phyloP scores from a whole-genome alignment of 2,113 vertebrate genomes.

The Apodemus sylvaticus region DNA sequence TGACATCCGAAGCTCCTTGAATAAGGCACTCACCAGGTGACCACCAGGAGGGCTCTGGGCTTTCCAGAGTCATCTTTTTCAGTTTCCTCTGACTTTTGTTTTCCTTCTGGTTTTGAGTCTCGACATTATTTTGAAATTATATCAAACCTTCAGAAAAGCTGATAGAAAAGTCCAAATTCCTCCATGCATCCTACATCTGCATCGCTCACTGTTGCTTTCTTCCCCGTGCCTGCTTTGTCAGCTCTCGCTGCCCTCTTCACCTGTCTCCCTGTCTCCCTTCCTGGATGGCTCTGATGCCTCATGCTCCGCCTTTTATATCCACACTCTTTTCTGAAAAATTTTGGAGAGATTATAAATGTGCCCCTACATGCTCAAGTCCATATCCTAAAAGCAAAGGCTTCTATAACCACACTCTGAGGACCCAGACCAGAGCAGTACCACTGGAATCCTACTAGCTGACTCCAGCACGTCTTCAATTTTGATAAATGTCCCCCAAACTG shows the following conservation, averaged over 20 bases:
- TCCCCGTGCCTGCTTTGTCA: not conserved
- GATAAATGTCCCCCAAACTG: not conserved
- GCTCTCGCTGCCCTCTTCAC: not conserved
- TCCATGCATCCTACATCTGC: not conserved
- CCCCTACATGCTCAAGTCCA: not conserved
- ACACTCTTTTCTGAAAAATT: not conserved
- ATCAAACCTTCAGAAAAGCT: constrained; percentile 46
- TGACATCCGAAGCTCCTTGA: not conserved
- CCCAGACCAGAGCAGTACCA: not conserved
- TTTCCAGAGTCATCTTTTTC: not conserved
- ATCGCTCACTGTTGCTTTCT: not conserved
- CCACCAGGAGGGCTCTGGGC: not conserved
- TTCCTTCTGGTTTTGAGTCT: not conserved
- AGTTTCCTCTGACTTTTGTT: not conserved
- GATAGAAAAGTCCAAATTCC: constrained; percentile 22
- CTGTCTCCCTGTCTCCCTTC: not conserved
- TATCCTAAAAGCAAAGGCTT: constrained; percentile 21
- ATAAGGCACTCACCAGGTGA: not conserved
- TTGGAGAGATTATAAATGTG: not conserved
- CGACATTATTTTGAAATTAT: constrained; percentile 40
- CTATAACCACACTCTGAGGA: constrained; percentile 13
- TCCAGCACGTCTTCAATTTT: not conserved
- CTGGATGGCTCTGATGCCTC: not conserved
- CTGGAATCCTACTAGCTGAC: not conserved
- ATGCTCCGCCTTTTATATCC: not conserved